These are phyloP conservation scores for Synergus itoensis DNA, from an alignment of 2,888 invertebrate species.

Conservation along the genomic window DNA sequence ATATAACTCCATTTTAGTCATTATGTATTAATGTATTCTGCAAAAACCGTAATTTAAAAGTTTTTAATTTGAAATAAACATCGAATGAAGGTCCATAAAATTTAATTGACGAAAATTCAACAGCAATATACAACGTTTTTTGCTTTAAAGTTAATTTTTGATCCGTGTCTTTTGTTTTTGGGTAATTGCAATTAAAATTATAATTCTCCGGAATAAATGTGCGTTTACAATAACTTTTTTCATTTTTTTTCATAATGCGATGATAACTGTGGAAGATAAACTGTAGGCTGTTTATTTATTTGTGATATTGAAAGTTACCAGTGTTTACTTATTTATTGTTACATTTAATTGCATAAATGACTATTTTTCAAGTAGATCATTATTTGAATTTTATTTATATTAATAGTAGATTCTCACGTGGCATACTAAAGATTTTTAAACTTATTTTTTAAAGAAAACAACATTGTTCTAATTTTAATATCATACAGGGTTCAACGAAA, in stretches of 20 bases:
- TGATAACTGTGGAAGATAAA: background rate
- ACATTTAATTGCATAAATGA: background rate
- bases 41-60: background rate
- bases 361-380: background rate
- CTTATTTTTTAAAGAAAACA: background rate
- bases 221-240: background rate
- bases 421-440: too few relatives aligned
- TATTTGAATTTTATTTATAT: background rate
- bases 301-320: background rate
- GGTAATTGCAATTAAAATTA: background rate
- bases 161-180: background rate
- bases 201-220: background rate
- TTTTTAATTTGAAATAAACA: background rate
- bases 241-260: background rate
- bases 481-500: background rate
- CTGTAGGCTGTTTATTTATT: background rate
- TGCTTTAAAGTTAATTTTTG: background rate
- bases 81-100: background rate
- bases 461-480: background rate
- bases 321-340: background rate
- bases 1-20: background rate
- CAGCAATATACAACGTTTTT: background rate
- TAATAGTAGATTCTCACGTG: background rate
- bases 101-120: background rate
- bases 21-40: background rate